Base-by-base conservation (phyloP, 1,140 invertebrate species). In the Asbolus verrucosus region DNA sequence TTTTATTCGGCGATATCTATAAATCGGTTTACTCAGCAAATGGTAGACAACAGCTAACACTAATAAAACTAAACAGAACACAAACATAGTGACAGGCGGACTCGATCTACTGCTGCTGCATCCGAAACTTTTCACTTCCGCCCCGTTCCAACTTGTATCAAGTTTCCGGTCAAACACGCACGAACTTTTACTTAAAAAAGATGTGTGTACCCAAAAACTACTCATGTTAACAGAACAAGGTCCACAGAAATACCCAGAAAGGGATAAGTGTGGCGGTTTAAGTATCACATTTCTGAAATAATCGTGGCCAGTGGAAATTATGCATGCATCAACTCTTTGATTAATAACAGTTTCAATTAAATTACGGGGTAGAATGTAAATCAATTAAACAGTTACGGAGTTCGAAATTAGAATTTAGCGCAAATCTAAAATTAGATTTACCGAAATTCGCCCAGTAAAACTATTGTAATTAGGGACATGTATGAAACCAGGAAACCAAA, bases 21-120 rank as follows among this genome's bases (percentile, higher is more conserved):
- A 63, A 63, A 63, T 63, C 61, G 61, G 61, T 63, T 63, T 63
- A 63, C 39, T 63, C 61, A 63, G 61, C 61, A 63, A 63, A 63
- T 63, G 61, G 33, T 63, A 41, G 61, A 63, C 61, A 63, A 63
- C 60, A 62, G 31, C 59, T 21, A n/a, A 21, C 19, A 63, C 33
- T 63, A 63, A 63, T 63, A 63, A 63, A 63, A 63, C 31, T 63
- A 63, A 38, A 38, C 30, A 18, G 39, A 19, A 63, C 61, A 38
- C 14, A 39, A 13, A 38, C 15, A 62, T 19, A 62, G 60, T 63
- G 61, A 63, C 33, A 38, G 41, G 39, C 39, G 6, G 33, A n/a
- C 18, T 15, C 16, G 39, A 63, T 62, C 24, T 62, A 24, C 13
- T 63, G 36, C 19, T 24, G 13, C n/a, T 31, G 33, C 33, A 63